A percentile compares a stretch with the other conserved stretches of the same genome.
phyloP scores from a whole-genome alignment of 2,888 invertebrate species.

The Drosophila setosimentum region DNA sequence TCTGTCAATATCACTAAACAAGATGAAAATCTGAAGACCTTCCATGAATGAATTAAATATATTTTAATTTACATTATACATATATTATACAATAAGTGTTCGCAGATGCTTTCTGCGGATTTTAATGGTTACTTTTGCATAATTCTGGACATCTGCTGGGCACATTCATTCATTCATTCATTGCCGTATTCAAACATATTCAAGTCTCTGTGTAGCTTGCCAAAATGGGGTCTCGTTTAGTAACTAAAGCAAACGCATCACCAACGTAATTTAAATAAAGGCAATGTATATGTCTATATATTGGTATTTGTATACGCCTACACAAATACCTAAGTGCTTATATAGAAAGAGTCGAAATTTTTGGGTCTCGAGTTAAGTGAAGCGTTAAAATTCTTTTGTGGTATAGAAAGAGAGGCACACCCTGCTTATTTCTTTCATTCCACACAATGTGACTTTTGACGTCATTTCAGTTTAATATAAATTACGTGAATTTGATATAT shows the following conservation, averaged over 20 bases:
- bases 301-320: conserved; percentile 4
- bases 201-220: neutral
- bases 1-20: neutral
- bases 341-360: conserved; percentile 33
- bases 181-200: neutral
- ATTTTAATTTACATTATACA: neutral
- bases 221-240: conserved; percentile 4
- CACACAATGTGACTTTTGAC: conserved; percentile 36
- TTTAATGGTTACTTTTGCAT: neutral
- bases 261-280: conserved; percentile 28
- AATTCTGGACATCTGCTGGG: neutral
- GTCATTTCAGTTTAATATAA: conserved; percentile 13
- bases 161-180: neutral
- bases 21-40: neutral
- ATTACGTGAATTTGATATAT: neutral
- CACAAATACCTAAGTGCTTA: conserved; percentile 7
- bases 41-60: neutral
- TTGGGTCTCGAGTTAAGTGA: conserved; percentile 34
- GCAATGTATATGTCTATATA: conserved; percentile 3
- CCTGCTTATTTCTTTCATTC: conserved; percentile 19
- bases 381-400: conserved; percentile 51
- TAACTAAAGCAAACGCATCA: conserved; percentile 9
- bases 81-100: neutral
- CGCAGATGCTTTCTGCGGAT: neutral
- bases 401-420: conserved; percentile 33